phyloP scores from a whole-genome alignment of 1,140 invertebrate species.

The Mizuhopecten yessoensis region DNA sequence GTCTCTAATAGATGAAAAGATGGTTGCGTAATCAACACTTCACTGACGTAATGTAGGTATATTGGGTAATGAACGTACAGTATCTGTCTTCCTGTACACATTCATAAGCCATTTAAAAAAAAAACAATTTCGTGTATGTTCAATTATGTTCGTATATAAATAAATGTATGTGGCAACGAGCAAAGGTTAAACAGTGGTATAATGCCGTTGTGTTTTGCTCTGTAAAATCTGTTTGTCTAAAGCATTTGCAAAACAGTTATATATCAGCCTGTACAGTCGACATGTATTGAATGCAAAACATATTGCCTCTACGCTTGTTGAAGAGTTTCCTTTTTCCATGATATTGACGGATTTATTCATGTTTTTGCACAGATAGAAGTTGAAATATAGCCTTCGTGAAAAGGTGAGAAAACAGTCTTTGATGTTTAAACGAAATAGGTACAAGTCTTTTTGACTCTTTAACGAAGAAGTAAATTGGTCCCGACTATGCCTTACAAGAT shows the following conservation, averaged over 20 bases:
- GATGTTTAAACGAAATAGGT: conserved; percentile 16
- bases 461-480: conserved; percentile 38
- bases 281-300: neutral
- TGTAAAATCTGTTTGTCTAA: neutral
- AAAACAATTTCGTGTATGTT: neutral
- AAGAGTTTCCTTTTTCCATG: neutral
- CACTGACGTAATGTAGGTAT: too few species aligned
- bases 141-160: neutral
- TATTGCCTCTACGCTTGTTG: neutral
- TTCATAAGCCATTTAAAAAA: too few species aligned
- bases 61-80: too few species aligned
- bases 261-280: neutral
- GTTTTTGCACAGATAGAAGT: conserved; percentile 25
- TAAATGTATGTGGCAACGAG: neutral
- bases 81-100: too few species aligned
- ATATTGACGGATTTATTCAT: conserved; percentile 2
- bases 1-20: too few species aligned
- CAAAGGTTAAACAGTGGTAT: neutral
- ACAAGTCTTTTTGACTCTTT: neutral
- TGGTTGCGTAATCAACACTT: too few species aligned
- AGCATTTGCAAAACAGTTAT: neutral
- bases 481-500: conserved; percentile 37
- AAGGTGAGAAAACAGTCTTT: neutral
- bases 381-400: neutral
- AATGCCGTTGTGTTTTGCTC: neutral